phyloP scores from a whole-genome alignment of 2,113 vertebrate genomes.

The Pteropus alecto region DNA sequence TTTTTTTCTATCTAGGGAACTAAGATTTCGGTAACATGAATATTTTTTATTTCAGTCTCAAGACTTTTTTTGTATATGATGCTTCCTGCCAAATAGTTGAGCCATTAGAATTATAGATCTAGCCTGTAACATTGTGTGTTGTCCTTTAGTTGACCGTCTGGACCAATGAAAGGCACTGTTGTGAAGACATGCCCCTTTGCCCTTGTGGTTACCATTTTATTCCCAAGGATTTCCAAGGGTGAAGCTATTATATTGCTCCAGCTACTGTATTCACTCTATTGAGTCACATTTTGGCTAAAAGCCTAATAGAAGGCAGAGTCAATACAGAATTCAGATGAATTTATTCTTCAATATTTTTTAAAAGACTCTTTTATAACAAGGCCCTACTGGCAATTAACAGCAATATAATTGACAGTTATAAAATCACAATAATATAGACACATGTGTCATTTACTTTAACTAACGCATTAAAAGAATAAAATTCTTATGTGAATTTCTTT shows the following conservation, averaged over 20 bases:
- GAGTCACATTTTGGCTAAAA: slow-evolving; percentile 82
- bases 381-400: slow-evolving; percentile 71
- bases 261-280: slow-evolving; percentile 74
- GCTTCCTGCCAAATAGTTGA: slow-evolving; percentile 79
- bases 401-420: slow-evolving; percentile 70
- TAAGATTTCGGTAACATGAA: slow-evolving; percentile 72
- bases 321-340: slow-evolving; percentile 76
- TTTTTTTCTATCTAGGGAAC: slow-evolving; percentile 36
- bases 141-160: slow-evolving; percentile 87
- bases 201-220: slow-evolving; percentile 79
- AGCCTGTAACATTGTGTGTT: slow-evolving; percentile 79
- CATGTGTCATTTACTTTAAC: neutral
- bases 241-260: slow-evolving; percentile 79
- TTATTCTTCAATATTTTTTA: slow-evolving; percentile 79
- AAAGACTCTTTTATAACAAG: slow-evolving; percentile 77
- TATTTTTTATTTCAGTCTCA: slow-evolving; percentile 70
- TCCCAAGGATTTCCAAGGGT: slow-evolving; percentile 81
- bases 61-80: slow-evolving; percentile 76
- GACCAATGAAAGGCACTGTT: slow-evolving; percentile 83
- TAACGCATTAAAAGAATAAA: slow-evolving; percentile 27
- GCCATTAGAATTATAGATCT: slow-evolving; percentile 77
- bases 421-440: slow-evolving; percentile 45
- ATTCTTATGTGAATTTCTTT: slow-evolving; percentile 39
- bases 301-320: slow-evolving; percentile 76
- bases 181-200: slow-evolving; percentile 81